A percentile compares a stretch with the other conserved stretches of the same genome.
Conservation (phyloP, 2,888 invertebrate species). For the Drosophila mayaguana region DNA sequence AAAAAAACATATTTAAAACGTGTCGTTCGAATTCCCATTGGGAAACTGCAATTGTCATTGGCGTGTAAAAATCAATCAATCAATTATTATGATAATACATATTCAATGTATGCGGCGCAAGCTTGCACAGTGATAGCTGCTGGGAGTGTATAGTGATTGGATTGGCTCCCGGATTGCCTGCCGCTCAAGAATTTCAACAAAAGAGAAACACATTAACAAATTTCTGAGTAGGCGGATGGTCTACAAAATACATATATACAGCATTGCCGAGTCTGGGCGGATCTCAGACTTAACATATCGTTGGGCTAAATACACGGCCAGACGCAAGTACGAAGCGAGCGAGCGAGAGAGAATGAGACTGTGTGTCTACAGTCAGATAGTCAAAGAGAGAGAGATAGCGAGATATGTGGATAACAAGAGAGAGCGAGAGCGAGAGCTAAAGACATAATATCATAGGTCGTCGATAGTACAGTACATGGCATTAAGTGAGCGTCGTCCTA, state of each 20-base stretch:
- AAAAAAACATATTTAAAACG: constrained; percentile 26
- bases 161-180: constrained; percentile 13
- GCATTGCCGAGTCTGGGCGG: constrained; percentile 19
- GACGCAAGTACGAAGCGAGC: constrained; percentile 18
- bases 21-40: constrained; percentile 7
- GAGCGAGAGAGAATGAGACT: constrained; percentile 29
- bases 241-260: constrained; percentile 39
- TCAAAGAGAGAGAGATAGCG: constrained; percentile 24
- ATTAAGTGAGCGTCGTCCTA: constrained; percentile 54
- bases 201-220: constrained; percentile 35
- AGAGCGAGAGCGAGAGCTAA: constrained; percentile 9
- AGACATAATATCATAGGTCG: constrained; percentile 31
- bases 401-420: constrained; percentile 17
- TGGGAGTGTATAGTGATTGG: not conserved
- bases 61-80: constrained; percentile 30
- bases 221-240: constrained; percentile 13
- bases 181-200: constrained; percentile 29
- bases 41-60: constrained; percentile 10
- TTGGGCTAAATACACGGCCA: constrained; percentile 48
- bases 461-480: constrained; percentile 47
- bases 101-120: constrained; percentile 9
- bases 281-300: constrained; percentile 42
- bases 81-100: constrained; percentile 40
- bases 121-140: constrained; percentile 8
- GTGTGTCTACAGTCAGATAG: constrained; percentile 27